These are phyloP conservation scores for Papilio machaon DNA, from an alignment of 1,140 invertebrate genomes.

Conservation along the genomic window DNA sequence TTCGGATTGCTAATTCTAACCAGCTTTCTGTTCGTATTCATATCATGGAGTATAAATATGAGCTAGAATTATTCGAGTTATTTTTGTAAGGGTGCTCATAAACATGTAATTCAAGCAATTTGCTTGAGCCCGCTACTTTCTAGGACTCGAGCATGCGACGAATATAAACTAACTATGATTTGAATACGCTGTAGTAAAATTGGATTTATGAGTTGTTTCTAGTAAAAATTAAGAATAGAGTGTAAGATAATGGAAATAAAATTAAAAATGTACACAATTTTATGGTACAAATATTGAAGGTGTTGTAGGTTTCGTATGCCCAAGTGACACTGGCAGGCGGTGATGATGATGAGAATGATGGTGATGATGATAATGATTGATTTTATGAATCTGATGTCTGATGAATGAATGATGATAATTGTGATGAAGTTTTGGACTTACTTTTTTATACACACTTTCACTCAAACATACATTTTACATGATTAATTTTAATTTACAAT, in stretches of 20 bases:
- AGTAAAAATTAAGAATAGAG: not conserved
- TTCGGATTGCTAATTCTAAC: not conserved
- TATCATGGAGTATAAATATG: not conserved
- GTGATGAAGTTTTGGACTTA: too few species aligned
- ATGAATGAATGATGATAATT: too few species aligned
- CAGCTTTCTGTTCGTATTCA: not conserved
- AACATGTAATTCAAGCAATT: conserved; percentile 30
- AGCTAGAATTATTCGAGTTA: conserved; percentile 15
- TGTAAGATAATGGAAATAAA: not conserved
- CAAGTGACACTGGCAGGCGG: too few species aligned
- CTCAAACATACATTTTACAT: not conserved
- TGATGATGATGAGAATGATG: too few species aligned
- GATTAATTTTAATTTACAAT: not conserved
- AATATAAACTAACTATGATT: conserved; percentile 3
- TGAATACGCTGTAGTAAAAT: conserved; percentile 9
- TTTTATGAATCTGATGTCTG: too few species aligned
- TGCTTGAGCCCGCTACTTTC: not conserved
- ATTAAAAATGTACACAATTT: too few species aligned
- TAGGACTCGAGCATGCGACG: conserved; percentile 2
- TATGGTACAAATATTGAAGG: too few species aligned
- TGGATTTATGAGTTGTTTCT: not conserved
- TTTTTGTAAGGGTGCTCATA: conserved; percentile 34
- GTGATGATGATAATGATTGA: too few species aligned
- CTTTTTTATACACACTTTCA: not conserved
- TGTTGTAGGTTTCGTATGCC: too few species aligned